Evolutionary conservation across 2,113 vertebrate species (phyloP).

Genomic region (Rafetus swinhoei): DNA sequence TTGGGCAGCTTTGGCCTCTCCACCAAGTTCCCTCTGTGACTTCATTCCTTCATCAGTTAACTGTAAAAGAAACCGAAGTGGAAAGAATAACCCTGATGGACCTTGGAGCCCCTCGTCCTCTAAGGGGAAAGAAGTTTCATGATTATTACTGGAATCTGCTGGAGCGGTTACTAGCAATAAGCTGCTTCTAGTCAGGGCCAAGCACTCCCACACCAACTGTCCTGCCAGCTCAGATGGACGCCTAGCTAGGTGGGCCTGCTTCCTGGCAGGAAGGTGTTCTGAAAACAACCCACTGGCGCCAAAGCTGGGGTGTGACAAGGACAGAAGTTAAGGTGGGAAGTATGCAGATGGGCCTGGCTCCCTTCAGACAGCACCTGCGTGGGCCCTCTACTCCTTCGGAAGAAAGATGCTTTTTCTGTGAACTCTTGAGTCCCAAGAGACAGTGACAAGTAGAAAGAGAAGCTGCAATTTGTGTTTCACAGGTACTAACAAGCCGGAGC

Average conservation of each 20-base stretch:
- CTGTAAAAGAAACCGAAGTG: conserved; percentile 43
- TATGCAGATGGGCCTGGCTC: conserved; percentile 25
- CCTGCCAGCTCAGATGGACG: conserved; percentile 33
- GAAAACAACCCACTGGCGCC: conserved; percentile 29
- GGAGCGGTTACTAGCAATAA: conserved; percentile 68
- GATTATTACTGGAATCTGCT: conserved; percentile 66
- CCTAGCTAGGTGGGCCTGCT: conserved; percentile 13
- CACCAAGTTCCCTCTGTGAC: background rate
- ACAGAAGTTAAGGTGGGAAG: background rate
- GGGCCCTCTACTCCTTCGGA: background rate
- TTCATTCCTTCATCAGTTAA: conserved; percentile 9
- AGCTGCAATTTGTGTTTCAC: conserved; percentile 9
- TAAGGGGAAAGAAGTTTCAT: conserved; percentile 37
- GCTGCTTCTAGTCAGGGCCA: conserved; percentile 43
- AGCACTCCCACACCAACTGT: conserved; percentile 36
- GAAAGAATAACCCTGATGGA: background rate
- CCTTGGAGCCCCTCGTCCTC: conserved; percentile 41
- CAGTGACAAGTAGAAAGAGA: background rate
- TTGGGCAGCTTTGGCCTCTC: conserved; percentile 14
- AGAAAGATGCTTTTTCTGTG: conserved; percentile 10
- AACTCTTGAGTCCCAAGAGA: conserved; percentile 25
- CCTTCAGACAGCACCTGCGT: background rate
- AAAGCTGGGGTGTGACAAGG: conserved; percentile 31
- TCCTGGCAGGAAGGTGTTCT: conserved; percentile 24
- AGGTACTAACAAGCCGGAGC: conserved; percentile 35